phyloP scores from a whole-genome alignment of 2,797 vertebrate genomes.

The Alauda arvensis region DNA sequence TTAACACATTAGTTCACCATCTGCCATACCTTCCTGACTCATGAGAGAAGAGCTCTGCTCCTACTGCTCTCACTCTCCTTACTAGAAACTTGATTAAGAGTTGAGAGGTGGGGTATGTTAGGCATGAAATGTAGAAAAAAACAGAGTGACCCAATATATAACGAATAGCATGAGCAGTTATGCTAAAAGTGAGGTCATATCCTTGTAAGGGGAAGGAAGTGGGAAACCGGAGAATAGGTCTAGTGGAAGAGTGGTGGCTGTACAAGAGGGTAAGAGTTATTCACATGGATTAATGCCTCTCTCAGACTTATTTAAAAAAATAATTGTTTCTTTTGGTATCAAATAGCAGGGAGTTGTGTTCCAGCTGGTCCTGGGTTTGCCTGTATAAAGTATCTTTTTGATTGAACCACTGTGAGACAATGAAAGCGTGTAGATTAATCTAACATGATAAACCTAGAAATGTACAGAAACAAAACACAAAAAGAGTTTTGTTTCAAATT shows the following conservation, averaged over 20 bases:
- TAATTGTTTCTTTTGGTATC: not conserved
- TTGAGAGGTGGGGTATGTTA: not conserved
- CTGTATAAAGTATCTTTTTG: not conserved
- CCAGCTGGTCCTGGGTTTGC: not conserved
- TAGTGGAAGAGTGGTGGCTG: not conserved
- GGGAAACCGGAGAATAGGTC: not conserved
- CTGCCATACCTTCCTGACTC: not conserved
- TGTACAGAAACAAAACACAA: too few relatives aligned
- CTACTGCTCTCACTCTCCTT: not conserved
- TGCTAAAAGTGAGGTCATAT: not conserved
- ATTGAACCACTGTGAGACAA: not conserved
- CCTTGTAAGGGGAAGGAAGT: not conserved
- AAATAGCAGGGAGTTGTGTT: not conserved
- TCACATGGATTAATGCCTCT: not conserved
- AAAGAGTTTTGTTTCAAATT: not conserved
- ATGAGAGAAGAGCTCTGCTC: not conserved
- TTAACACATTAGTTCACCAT: constrained; percentile 26
- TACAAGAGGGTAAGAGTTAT: not conserved
- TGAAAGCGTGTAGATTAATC: not conserved
- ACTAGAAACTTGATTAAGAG: not conserved
- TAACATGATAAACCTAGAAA: not conserved
- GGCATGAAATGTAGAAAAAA: not conserved
- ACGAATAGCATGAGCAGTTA: not conserved
- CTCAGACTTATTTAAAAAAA: not conserved
- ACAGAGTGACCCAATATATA: not conserved